Evolutionary conservation across 2,797 vertebrate genomes (phyloP).

Genomic region (Microctenopoma steveboyesi): DNA sequence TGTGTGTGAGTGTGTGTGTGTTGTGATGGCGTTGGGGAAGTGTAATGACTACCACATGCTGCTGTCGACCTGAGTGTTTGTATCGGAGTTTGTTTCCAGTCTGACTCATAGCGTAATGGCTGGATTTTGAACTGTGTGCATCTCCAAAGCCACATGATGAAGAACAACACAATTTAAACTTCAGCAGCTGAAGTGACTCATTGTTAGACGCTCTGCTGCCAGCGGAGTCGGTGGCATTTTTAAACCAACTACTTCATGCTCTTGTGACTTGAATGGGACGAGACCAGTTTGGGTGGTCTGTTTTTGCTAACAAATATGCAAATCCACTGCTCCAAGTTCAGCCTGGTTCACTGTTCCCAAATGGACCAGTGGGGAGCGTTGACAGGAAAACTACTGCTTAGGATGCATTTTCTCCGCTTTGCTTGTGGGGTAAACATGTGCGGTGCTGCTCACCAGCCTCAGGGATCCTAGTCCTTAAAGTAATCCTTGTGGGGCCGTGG

Average conservation of each 20-base stretch:
- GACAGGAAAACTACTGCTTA: constrained; percentile 41
- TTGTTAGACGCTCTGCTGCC: background rate
- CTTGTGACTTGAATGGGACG: background rate
- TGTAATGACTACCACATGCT: constrained; percentile 56
- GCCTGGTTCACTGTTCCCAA: constrained; percentile 15
- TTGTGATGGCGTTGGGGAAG: background rate
- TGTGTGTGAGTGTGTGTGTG: constrained; percentile 4
- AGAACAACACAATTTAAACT: constrained; percentile 16
- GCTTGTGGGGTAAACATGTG: constrained; percentile 45
- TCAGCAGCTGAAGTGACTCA: constrained; percentile 22
- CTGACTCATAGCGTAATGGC: constrained; percentile 34
- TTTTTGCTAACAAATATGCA: constrained; percentile 5
- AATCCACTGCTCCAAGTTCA: background rate
- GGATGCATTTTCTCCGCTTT: constrained; percentile 31
- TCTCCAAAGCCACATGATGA: constrained; percentile 43
- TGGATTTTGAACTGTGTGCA: constrained; percentile 19
- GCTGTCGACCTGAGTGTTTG: constrained; percentile 39
- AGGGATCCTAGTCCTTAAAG: constrained; percentile 20
- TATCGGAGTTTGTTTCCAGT: constrained; percentile 33
- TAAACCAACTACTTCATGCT: background rate
- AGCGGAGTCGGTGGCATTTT: constrained; percentile 11
- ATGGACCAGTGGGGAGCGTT: constrained; percentile 9
- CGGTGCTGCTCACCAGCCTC: constrained; percentile 15
- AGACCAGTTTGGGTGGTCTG: constrained; percentile 36
- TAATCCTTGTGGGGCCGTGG: constrained; percentile 1